Conservation (phyloP, 2,888 invertebrate species). For the Caenorhabditis plicata region DNA sequence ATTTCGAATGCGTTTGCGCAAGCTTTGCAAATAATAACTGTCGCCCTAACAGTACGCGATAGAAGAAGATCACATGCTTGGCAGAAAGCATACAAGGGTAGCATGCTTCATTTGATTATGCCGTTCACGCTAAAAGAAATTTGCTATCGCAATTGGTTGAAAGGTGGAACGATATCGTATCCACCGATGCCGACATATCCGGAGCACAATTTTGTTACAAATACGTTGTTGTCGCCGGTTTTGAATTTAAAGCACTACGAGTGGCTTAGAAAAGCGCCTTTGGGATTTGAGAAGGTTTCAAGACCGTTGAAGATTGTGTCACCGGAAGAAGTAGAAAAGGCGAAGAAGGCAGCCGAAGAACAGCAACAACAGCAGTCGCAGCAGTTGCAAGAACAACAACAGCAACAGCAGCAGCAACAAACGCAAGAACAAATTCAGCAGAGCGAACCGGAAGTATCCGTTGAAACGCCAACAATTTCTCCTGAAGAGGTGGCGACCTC, state of each 20-base stretch:
- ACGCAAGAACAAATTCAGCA: background rate
- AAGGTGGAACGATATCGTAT: constrained; percentile 15
- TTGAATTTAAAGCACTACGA: constrained; percentile 3
- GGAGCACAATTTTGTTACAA: constrained; percentile 14
- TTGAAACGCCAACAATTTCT: no score
- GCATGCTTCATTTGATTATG: constrained; percentile 35
- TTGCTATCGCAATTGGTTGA: constrained; percentile 42
- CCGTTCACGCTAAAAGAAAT: constrained; percentile 39
- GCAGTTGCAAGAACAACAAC: background rate
- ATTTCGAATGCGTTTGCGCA: constrained; percentile 93
- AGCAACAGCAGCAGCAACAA: background rate
- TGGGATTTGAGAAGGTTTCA: background rate
- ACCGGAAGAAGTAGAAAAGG: background rate
- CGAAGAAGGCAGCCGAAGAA: background rate
- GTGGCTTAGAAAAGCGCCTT: constrained; percentile 1
- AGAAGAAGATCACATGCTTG: constrained; percentile 10
- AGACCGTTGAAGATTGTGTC: background rate
- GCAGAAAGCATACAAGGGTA: constrained; percentile 26
- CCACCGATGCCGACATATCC: constrained; percentile 2
- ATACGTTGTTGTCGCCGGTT: constrained; percentile 13
- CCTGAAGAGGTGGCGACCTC: no score
- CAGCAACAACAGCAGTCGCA: background rate
- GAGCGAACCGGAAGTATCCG: background rate
- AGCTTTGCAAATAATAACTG: constrained; percentile 75
- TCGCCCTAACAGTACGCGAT: constrained; percentile 24